Evolutionary conservation across 2,888 invertebrate genomes (phyloP).

Genomic region (Drosophila ustulata): DNA sequence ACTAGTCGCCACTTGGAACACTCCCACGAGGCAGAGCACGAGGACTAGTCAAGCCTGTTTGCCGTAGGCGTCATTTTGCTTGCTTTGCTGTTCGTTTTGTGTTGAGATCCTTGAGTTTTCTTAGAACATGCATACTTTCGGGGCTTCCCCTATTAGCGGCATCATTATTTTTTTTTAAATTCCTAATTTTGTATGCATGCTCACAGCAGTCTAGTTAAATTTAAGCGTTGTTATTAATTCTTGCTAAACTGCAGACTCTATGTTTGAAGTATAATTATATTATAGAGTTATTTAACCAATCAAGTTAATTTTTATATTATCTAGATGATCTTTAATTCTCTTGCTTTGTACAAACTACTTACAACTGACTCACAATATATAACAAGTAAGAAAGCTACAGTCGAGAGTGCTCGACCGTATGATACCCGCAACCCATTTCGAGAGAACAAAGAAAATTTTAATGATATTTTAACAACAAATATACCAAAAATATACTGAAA

Average conservation of each 20-base stretch:
- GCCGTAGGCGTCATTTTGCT: conserved; percentile 37
- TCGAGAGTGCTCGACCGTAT: no score
- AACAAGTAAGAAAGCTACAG: no score
- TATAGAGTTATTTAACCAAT: neutral
- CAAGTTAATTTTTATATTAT: no score
- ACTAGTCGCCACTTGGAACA: conserved; percentile 21
- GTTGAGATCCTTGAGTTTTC: conserved; percentile 43
- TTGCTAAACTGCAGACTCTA: neutral
- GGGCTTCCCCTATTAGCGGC: conserved; percentile 16
- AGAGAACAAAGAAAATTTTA: no score
- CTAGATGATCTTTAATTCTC: no score
- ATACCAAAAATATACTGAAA: no score
- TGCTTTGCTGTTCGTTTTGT: conserved; percentile 36
- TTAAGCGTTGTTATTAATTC: conserved; percentile 6
- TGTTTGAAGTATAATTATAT: neutral
- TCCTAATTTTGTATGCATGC: neutral
- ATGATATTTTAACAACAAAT: no score
- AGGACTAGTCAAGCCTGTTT: conserved; percentile 22
- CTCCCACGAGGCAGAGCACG: conserved; percentile 27
- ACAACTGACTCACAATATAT: no score
- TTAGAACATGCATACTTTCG: conserved; percentile 29
- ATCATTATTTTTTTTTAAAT: conserved; percentile 10
- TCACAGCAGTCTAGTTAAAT: conserved; percentile 2
- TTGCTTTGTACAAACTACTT: no score
- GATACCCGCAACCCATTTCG: no score